Conservation (phyloP, 2,113 vertebrate species). For the Rhynchomys soricoides region DNA sequence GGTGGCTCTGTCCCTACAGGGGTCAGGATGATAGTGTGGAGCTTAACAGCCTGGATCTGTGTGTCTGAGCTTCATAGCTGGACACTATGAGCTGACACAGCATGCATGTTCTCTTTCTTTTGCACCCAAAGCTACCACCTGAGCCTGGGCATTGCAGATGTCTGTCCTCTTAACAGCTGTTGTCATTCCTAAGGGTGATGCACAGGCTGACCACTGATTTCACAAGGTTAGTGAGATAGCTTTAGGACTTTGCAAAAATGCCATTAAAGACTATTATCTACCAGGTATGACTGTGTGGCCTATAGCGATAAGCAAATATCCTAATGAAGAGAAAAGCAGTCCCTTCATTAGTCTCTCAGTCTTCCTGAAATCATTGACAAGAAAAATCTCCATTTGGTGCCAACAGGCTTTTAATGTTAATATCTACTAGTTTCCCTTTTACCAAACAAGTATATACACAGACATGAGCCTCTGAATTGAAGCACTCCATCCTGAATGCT, state of each 20-base stretch:
- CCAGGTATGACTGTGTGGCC: fast-evolving
- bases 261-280: fast-evolving
- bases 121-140: not conserved
- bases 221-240: fast-evolving
- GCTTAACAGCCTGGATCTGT: fast-evolving
- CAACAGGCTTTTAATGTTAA: not conserved
- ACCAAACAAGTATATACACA: not conserved
- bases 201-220: fast-evolving
- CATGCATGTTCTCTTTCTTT: not conserved
- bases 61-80: fast-evolving
- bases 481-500: not conserved
- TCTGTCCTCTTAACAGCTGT: not conserved
- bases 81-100: fast-evolving
- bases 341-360: fast-evolving
- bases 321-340: not conserved
- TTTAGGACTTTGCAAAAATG: no score
- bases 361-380: not conserved
- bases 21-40: fast-evolving
- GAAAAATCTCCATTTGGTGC: not conserved
- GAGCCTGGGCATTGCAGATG: fast-evolving
- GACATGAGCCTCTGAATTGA: not conserved
- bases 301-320: fast-evolving
- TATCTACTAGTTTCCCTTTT: not conserved
- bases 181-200: not conserved
- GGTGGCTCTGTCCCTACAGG: not conserved